Conservation (phyloP, 2,888 invertebrate species). For the Cephus nigrinus region DNA sequence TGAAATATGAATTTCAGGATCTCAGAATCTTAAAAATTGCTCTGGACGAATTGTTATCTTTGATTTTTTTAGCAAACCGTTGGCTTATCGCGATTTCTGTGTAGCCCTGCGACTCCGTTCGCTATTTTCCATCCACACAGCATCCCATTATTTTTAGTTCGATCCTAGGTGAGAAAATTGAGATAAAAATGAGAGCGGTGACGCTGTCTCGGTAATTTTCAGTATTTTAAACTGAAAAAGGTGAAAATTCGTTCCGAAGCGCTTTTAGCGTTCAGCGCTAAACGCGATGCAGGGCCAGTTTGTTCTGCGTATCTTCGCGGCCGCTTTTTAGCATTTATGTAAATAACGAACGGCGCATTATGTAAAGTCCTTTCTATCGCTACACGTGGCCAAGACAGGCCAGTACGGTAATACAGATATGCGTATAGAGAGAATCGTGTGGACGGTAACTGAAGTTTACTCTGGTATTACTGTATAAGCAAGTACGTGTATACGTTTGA, state of each 20-base stretch:
- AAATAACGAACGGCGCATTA: constrained; percentile 33
- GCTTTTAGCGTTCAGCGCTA: not conserved
- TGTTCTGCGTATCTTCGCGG: constrained; percentile 33
- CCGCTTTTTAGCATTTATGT: constrained; percentile 31
- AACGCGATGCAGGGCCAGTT: constrained; percentile 12
- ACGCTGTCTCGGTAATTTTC: not conserved
- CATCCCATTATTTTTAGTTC: not conserved
- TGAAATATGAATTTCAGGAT: not conserved
- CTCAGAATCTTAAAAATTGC: not conserved
- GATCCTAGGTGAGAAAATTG: not conserved
- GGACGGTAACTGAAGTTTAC: not conserved
- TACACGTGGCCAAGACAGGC: constrained; percentile 11
- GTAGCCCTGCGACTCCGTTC: not conserved
- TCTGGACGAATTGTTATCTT: not conserved
- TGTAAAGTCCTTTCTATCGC: constrained; percentile 30
- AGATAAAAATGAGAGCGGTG: not conserved
- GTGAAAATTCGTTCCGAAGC: not conserved
- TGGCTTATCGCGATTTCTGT: too few relatives aligned
- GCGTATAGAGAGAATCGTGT: not conserved
- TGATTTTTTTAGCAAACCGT: too few relatives aligned
- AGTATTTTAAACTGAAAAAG: not conserved
- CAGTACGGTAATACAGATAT: constrained; percentile 25
- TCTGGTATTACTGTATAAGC: not conserved
- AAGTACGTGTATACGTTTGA: not conserved
- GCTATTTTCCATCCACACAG: not conserved